These are phyloP conservation scores for Progne subis DNA, from an alignment of 2,113 vertebrate species.

Conservation along the genomic window DNA sequence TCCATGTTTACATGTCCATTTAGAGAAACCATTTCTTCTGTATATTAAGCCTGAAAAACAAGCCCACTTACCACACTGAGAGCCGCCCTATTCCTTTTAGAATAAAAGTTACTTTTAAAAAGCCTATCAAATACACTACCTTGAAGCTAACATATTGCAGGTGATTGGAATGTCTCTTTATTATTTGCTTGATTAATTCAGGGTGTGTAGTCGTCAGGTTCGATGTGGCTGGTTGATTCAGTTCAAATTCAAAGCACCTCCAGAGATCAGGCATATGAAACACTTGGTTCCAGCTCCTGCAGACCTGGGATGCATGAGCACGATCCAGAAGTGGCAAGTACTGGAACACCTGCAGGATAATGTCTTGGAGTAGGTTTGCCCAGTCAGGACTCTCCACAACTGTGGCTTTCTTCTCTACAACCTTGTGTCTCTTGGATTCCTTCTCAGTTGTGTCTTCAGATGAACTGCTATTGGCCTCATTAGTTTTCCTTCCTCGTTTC, in stretches of 20 bases:
- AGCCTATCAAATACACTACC: conserved; percentile 72
- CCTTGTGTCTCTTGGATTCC: conserved; percentile 79
- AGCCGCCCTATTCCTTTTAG: background rate
- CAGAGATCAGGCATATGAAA: conserved; percentile 98
- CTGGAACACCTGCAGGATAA: conserved; percentile 92
- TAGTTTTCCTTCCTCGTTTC: conserved; percentile 86
- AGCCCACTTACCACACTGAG: background rate
- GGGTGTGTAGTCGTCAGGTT: conserved; percentile 95
- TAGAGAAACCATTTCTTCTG: background rate
- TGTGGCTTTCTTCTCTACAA: conserved; percentile 19
- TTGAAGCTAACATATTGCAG: conserved; percentile 98
- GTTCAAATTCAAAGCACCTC: conserved; percentile 97
- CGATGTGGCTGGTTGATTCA: conserved; percentile 93
- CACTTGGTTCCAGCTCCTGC: conserved; percentile 91
- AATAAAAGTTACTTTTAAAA: background rate
- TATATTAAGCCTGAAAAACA: background rate
- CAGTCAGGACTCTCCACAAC: conserved; percentile 73
- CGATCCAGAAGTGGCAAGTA: conserved; percentile 92
- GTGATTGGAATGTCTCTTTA: conserved; percentile 95
- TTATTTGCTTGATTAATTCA: conserved; percentile 96
- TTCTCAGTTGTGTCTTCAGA: conserved; percentile 70
- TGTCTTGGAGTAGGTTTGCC: conserved; percentile 89
- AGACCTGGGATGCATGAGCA: conserved; percentile 93
- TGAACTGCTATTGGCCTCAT: conserved; percentile 68
- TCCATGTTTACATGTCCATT: background rate